Percentiles rank a stretch among this genome's conserved stretches.
phyloP scores from a whole-genome alignment of 2,113 vertebrate species.

The Dasypus novemcinctus region DNA sequence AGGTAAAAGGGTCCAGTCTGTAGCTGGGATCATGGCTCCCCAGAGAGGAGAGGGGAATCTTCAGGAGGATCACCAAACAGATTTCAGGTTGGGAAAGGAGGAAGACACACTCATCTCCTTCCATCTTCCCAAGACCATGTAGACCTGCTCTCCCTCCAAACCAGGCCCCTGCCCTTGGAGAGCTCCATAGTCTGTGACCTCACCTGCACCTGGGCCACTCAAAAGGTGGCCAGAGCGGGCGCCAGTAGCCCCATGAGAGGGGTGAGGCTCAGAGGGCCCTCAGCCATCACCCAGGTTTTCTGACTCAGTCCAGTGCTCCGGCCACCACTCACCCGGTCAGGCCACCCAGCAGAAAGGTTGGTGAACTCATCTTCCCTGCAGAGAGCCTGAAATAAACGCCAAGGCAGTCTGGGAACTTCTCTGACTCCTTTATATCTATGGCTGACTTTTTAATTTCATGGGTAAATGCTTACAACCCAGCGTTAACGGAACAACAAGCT shows the following conservation, averaged over 20 bases:
- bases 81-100: not conserved
- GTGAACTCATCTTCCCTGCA: not conserved
- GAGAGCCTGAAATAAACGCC: not conserved
- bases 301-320: not conserved
- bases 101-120: not conserved
- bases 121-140: not conserved
- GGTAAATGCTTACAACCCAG: not conserved
- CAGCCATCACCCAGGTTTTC: not conserved
- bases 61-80: not conserved
- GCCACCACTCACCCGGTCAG: accelerated
- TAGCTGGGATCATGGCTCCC: not conserved
- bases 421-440: not conserved
- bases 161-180: too few species aligned
- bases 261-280: not conserved
- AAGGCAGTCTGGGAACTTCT: not conserved
- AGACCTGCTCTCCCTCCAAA: not conserved
- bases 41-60: not conserved
- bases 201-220: not conserved
- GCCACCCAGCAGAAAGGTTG: not conserved
- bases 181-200: not conserved
- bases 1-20: not conserved
- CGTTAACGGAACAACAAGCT: not conserved
- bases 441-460: not conserved
- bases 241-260: too few species aligned
- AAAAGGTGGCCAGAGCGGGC: not conserved